Percentiles rank a stretch among this genome's conserved stretches.
phyloP scores from a whole-genome alignment of 2,113 vertebrate species.

The Nothocercus nigrocapillus region DNA sequence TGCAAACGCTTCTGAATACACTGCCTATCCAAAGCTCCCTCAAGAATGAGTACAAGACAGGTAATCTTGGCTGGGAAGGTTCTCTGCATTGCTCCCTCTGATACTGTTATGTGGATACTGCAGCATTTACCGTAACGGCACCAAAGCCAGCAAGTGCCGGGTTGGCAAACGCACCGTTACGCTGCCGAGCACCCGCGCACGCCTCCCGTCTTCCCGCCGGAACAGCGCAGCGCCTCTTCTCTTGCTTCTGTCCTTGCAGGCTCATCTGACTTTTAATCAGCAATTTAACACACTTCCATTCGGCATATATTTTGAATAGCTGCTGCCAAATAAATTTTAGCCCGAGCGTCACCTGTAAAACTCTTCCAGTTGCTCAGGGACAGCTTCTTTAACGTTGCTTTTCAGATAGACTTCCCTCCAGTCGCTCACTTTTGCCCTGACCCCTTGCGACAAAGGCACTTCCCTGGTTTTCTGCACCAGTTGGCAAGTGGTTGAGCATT shows the following conservation, averaged over 20 bases:
- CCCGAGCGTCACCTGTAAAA: not conserved
- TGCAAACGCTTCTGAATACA: not conserved
- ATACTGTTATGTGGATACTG: not conserved
- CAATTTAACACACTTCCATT: not conserved
- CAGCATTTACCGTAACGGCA: not conserved
- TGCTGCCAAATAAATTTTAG: not conserved
- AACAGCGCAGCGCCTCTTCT: not conserved
- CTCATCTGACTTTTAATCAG: not conserved
- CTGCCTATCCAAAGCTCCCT: not conserved
- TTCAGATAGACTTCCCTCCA: not conserved
- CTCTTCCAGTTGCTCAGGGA: not conserved
- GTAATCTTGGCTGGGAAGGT: not conserved
- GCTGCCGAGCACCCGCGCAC: not conserved
- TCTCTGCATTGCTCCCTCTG: not conserved
- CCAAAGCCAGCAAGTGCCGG: not conserved
- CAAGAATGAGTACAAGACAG: not conserved
- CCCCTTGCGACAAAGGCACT: rapidly evolving
- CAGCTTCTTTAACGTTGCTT: not conserved
- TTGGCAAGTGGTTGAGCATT: not conserved
- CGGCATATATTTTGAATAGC: not conserved
- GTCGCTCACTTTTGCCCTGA: not conserved
- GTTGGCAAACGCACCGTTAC: not conserved
- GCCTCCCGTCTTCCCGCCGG: not conserved
- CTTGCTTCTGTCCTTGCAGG: not conserved
- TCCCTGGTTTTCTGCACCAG: not conserved